Evolutionary conservation across 2,113 vertebrate species (phyloP), one percentile per base, ranked within the genome.

Genomic region (Triplophysa siluroides): DNA sequence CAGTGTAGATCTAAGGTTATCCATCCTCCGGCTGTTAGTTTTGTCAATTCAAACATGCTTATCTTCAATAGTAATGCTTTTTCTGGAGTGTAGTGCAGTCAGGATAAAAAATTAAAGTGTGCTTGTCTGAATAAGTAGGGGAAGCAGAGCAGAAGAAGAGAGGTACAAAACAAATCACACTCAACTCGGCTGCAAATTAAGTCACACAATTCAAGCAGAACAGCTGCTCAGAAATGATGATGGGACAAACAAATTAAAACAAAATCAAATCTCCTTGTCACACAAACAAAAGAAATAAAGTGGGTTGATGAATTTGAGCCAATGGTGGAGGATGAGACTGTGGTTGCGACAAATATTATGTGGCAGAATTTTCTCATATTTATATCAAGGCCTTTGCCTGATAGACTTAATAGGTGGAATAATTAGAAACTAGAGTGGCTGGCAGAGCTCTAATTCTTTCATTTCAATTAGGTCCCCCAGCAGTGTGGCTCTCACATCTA

Each of bases 401-500:
- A 56, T 70, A 70, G 45, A 50, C 8, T 52, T 64, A 45, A 80
- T 85, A 80, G 76, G 80, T 79, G 78, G 54, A 26, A 82, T 86
- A 87, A 85, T 87, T 83, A 87, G 26, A 78, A 84, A 70, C 5
- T 6, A 33, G 29, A 4, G 68, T 58, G 70, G 60, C 78, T 68
- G 23, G 64, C 69, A 9, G 0, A 81, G 52, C 54, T 77, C 72
- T 84, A 80, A 88, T 85, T 83, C 79, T 81, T 86, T 88, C 83
- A 63, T 67, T 78, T 77, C 78, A 83, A 71, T 83, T 80, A 72
- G 29, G 69, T 63, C 60, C 70, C 61, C 63, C n/a, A 43, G 76
- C n/a, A n/a, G n/a, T n/a, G n/a, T 18, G 64, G 26, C 71, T 85
- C 70, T 41, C 50, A 52, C 69, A 69, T 60, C 80, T 64, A 64